A percentile compares a stretch with the other conserved stretches of the same genome.
Conservation (phyloP, 2,888 invertebrate genomes). For the Netelia inedita region DNA sequence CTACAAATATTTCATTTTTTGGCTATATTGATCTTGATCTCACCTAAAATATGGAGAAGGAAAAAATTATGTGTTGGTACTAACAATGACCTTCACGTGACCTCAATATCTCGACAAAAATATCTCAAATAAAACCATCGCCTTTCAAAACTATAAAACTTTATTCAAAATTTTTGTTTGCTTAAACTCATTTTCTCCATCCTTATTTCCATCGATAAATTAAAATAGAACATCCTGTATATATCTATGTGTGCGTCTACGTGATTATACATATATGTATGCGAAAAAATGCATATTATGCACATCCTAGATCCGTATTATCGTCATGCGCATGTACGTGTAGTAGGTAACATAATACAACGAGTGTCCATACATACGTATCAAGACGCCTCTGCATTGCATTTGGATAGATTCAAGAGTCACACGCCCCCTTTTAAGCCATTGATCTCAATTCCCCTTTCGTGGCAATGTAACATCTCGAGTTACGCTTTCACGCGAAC, state of each 20-base stretch:
- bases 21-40: too few species aligned
- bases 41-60: too few species aligned
- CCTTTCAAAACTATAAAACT: too few species aligned
- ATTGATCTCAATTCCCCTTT: slow-evolving; percentile 73
- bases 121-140: too few species aligned
- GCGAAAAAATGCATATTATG: slow-evolving; percentile 42
- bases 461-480: slow-evolving; percentile 70
- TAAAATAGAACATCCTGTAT: too few species aligned
- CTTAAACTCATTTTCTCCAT: too few species aligned
- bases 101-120: background rate
- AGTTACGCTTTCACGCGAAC: slow-evolving; percentile 66
- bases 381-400: slow-evolving; percentile 67
- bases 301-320: background rate
- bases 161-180: too few species aligned
- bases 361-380: slow-evolving; percentile 11
- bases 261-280: background rate
- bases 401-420: slow-evolving; percentile 70
- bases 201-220: too few species aligned
- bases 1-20: too few species aligned
- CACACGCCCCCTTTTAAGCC: slow-evolving; percentile 72
- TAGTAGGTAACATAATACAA: slow-evolving; percentile 25
- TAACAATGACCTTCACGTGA: too few species aligned
- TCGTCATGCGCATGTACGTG: background rate
- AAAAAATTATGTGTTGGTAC: too few species aligned
- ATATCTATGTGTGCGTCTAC: too few species aligned